These are phyloP conservation scores for Scaptomyza parva DNA, from an alignment of 2,888 invertebrate species.

Conservation along the genomic window DNA sequence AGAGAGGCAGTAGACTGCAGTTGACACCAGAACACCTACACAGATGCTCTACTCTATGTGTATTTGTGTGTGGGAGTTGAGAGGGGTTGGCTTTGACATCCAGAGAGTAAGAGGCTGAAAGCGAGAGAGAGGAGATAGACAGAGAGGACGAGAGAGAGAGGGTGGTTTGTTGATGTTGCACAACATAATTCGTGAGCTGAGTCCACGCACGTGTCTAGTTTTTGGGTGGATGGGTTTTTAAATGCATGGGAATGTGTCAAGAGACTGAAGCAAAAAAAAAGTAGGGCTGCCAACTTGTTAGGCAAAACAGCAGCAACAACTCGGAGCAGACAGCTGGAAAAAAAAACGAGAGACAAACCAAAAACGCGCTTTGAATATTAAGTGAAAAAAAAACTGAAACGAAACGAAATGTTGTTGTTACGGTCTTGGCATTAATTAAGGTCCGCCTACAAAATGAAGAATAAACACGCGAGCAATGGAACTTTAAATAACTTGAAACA, in stretches of 20 bases:
- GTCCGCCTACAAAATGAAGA: slow-evolving; percentile 34
- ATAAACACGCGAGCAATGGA: slow-evolving; percentile 65
- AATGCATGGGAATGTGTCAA: slow-evolving; percentile 63
- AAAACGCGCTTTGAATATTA: slow-evolving; percentile 65
- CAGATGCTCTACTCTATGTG: slow-evolving; percentile 9
- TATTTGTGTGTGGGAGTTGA: slow-evolving; percentile 2
- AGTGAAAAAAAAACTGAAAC: slow-evolving; percentile 14
- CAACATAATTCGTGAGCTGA: slow-evolving; percentile 34
- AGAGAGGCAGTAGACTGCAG: slow-evolving; percentile 8
- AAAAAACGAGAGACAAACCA: slow-evolving; percentile 32
- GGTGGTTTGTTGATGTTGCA: slow-evolving; percentile 59
- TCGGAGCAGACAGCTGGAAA: slow-evolving; percentile 23
- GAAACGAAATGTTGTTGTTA: slow-evolving; percentile 25
- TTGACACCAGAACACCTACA: slow-evolving; percentile 14
- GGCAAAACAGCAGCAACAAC: slow-evolving; percentile 15
- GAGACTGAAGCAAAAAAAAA: slow-evolving; percentile 32
- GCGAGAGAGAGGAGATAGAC: slow-evolving; percentile 1
- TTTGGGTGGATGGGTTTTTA: slow-evolving; percentile 4
- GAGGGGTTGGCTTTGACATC: background rate
- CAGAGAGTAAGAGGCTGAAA: background rate
- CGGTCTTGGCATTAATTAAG: slow-evolving; percentile 68
- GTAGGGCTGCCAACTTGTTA: slow-evolving; percentile 47
- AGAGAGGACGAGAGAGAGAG: slow-evolving; percentile 9
- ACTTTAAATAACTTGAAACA: slow-evolving; percentile 60
- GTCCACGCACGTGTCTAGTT: slow-evolving; percentile 41